Evolutionary conservation across 1,140 invertebrate genomes (phyloP).

Genomic region (Leptinotarsa texana): DNA sequence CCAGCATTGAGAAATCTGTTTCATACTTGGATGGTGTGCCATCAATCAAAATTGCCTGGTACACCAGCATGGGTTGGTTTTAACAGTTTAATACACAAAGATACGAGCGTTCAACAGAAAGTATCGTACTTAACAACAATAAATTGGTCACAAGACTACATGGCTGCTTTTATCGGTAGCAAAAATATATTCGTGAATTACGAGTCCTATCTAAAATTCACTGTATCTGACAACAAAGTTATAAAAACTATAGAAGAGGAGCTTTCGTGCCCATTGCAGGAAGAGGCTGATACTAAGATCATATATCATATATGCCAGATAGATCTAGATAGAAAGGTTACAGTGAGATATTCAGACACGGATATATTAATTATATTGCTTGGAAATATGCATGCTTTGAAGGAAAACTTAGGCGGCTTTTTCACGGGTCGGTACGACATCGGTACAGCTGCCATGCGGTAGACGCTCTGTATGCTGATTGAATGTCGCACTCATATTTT

Average conservation of each 20-base stretch:
- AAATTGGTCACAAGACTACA: slow-evolving; percentile 40
- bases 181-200: slow-evolving; percentile 45
- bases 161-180: slow-evolving; percentile 38
- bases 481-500: no score
- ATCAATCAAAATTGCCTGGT: slow-evolving; percentile 19
- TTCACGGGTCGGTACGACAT: no score
- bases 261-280: slow-evolving; percentile 38
- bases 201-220: slow-evolving; percentile 36
- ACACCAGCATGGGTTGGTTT: slow-evolving; percentile 50
- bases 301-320: slow-evolving; percentile 41
- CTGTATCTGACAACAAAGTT: slow-evolving; percentile 21
- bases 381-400: slow-evolving; percentile 44
- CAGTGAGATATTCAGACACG: slow-evolving; percentile 44
- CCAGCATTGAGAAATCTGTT: slow-evolving; percentile 17
- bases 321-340: slow-evolving; percentile 36
- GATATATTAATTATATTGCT: slow-evolving; percentile 50
- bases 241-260: slow-evolving; percentile 22
- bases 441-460: no score
- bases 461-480: no score
- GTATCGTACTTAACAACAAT: slow-evolving; percentile 39
- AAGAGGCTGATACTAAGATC: slow-evolving; percentile 49
- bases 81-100: slow-evolving; percentile 22
- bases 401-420: slow-evolving; percentile 35
- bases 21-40: slow-evolving; percentile 28
- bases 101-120: slow-evolving; percentile 18